These are phyloP conservation scores for Oreochromis grahami DNA, from an alignment of 2,797 vertebrate genomes.

Conservation along the genomic window DNA sequence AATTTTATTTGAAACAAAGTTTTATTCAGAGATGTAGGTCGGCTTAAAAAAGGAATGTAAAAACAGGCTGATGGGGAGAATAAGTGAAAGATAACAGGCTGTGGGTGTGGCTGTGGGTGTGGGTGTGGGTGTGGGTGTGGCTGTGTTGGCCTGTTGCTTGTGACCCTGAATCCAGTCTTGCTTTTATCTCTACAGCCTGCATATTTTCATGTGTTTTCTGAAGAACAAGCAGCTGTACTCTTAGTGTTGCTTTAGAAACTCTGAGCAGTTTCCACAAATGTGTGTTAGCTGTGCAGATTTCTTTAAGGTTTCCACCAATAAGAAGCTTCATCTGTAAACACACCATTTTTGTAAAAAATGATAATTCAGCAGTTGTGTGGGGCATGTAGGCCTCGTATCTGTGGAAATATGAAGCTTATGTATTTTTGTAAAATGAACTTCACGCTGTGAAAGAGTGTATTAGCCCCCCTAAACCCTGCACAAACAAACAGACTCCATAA, in stretches of 20 bases:
- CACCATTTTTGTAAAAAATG: too few species aligned
- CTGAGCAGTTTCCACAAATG: not conserved
- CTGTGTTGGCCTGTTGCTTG: not conserved
- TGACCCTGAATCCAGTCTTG: not conserved
- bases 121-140: not conserved
- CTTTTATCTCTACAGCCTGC: not conserved
- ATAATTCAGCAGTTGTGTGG: rapidly evolving
- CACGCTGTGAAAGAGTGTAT: rapidly evolving
- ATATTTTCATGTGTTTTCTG: not conserved
- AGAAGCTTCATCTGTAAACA: not conserved
- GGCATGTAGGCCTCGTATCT: rapidly evolving
- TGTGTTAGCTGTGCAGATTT: not conserved
- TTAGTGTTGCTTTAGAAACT: not conserved
- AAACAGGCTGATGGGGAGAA: not conserved
- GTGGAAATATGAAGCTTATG: not conserved
- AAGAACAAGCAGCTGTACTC: not conserved
- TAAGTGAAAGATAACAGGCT: not conserved
- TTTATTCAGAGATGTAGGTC: not conserved
- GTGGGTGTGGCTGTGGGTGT: not conserved
- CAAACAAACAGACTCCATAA: not conserved
- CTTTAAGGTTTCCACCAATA: not conserved
- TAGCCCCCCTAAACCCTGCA: rapidly evolving
- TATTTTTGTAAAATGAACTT: not conserved
- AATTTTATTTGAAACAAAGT: not conserved
- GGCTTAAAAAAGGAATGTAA: not conserved